Evolutionary conservation across 2,113 vertebrate genomes (phyloP).

Genomic region (Panthera tigris): DNA sequence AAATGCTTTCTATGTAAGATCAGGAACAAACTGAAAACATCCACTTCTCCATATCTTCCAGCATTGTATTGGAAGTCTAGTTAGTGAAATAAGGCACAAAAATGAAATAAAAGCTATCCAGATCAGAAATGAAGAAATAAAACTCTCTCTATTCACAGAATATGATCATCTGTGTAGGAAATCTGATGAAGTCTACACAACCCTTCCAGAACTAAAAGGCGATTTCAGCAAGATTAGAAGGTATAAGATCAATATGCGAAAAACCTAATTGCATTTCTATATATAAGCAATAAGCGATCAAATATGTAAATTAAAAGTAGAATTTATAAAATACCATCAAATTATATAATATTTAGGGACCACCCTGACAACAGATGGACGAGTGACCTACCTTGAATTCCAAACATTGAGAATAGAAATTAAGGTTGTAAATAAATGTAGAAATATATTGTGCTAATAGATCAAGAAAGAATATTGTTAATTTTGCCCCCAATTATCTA

Average conservation of each 20-base stretch:
- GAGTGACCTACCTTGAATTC: not conserved
- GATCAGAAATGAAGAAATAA: not conserved
- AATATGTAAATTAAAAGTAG: not conserved
- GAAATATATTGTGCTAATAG: not conserved
- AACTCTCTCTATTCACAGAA: not conserved
- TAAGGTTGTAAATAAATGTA: not conserved
- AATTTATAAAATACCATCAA: not conserved
- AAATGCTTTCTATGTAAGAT: not conserved
- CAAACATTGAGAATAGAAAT: not conserved
- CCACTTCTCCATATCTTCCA: not conserved
- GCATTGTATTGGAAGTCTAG: not conserved
- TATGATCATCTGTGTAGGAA: not conserved
- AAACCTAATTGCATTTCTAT: not conserved
- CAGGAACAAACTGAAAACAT: not conserved
- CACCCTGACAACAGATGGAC: not conserved
- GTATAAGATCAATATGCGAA: not conserved
- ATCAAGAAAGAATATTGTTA: not conserved
- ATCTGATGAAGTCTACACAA: not conserved
- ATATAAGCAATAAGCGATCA: not conserved
- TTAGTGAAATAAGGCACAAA: not conserved
- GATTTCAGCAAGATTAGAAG: not conserved
- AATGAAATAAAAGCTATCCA: not conserved
- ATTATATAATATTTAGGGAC: not conserved
- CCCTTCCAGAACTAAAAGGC: not conserved
- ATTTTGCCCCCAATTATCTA: not conserved